phyloP scores from a whole-genome alignment of 2,113 vertebrate species.

The Paracanthobrama guichenoti region DNA sequence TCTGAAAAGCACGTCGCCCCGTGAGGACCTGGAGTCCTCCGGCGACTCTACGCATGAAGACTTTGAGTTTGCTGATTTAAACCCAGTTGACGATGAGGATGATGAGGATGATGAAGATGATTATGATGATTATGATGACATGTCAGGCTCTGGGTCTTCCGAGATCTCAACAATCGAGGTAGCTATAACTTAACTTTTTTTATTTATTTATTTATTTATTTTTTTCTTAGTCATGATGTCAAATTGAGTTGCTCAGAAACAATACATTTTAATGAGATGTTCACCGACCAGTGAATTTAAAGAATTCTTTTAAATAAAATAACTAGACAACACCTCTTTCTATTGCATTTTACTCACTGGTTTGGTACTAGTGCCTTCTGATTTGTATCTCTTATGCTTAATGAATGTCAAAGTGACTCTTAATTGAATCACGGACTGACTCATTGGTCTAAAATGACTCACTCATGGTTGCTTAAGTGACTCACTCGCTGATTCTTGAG shows the following conservation, averaged over 20 bases:
- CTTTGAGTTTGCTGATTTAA: constrained; percentile 64
- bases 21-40: constrained; percentile 55
- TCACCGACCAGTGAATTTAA: not conserved
- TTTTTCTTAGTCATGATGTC: not conserved
- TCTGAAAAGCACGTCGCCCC: constrained; percentile 60
- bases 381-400: not conserved
- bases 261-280: not conserved
- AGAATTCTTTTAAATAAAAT: not conserved
- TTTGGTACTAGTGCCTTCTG: not conserved
- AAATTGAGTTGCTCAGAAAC: not conserved
- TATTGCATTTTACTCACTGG: not conserved
- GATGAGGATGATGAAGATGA: constrained; percentile 54
- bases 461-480: not conserved
- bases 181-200: not conserved
- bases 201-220: no score
- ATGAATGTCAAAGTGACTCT: not conserved
- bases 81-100: constrained; percentile 35
- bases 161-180: constrained; percentile 43
- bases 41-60: constrained; percentile 56
- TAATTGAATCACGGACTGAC: not conserved
- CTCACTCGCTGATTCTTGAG: not conserved
- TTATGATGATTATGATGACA: constrained; percentile 57
- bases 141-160: constrained; percentile 85
- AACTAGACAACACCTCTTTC: not conserved
- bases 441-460: not conserved